A percentile compares a stretch with the other conserved stretches of the same genome.
Conservation (phyloP, 2,113 vertebrate genomes). For the Leptocoma aspasia region DNA sequence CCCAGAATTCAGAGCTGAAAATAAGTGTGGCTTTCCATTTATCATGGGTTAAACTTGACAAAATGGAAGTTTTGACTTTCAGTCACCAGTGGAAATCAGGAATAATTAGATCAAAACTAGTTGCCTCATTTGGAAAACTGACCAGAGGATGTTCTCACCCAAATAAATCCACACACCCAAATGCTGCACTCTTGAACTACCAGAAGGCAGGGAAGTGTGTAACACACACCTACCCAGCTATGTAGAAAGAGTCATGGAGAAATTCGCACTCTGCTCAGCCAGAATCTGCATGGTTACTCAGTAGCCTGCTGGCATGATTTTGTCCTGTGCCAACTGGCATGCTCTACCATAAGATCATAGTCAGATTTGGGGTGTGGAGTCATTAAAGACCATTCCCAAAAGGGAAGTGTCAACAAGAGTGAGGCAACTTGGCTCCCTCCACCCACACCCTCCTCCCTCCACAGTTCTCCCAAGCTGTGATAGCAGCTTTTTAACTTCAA, state of each 20-base stretch:
- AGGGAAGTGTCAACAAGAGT: background rate
- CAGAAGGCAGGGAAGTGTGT: background rate
- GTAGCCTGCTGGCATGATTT: background rate
- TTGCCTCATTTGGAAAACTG: background rate
- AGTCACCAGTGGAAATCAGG: background rate
- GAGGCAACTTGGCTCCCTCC: background rate
- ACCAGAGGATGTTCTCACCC: background rate
- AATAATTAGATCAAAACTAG: background rate
- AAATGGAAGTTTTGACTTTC: background rate
- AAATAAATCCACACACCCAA: background rate
- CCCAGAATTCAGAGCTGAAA: background rate
- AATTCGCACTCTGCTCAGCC: background rate
- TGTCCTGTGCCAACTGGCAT: background rate
- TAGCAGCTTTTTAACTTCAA: background rate
- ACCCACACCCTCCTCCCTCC: background rate
- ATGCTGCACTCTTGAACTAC: background rate
- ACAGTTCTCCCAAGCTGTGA: background rate
- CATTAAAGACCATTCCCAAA: background rate
- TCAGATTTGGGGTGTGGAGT: background rate
- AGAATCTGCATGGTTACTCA: background rate
- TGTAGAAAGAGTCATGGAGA: fast-evolving
- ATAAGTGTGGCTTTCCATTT: background rate
- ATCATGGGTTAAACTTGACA: background rate
- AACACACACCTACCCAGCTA: background rate
- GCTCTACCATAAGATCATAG: background rate